Percentiles rank a stretch among this genome's conserved stretches.
These are phyloP conservation scores for Athalia cordata DNA, from an alignment of 2,888 invertebrate species.

Conservation along the genomic window DNA sequence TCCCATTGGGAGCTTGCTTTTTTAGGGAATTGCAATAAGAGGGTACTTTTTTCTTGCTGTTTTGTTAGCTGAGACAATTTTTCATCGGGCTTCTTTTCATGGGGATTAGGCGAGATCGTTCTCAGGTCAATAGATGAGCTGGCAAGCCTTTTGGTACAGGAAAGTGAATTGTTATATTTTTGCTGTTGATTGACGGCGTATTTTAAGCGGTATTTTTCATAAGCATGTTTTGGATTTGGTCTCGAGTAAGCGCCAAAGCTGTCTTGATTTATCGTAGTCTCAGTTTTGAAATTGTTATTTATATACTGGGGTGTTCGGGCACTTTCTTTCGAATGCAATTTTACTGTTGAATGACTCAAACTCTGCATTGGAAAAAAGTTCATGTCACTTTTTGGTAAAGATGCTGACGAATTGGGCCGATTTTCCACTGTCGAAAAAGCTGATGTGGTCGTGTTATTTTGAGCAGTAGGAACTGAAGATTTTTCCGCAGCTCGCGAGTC, in stretches of 20 bases:
- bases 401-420: neutral
- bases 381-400: neutral
- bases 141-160: slow-evolving; percentile 18
- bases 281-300: neutral
- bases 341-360: neutral
- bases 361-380: slow-evolving; percentile 18
- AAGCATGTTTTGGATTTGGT: slow-evolving; percentile 13
- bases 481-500: slow-evolving; percentile 14
- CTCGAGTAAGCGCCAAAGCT: neutral
- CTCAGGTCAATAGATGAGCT: slow-evolving; percentile 39
- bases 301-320: slow-evolving; percentile 5
- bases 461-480: slow-evolving; percentile 14
- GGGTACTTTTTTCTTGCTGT: neutral
- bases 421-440: slow-evolving; percentile 20
- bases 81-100: slow-evolving; percentile 24
- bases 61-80: slow-evolving; percentile 19
- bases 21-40: slow-evolving; percentile 1
- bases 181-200: slow-evolving; percentile 1
- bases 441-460: slow-evolving; percentile 28
- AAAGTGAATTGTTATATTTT: neutral
- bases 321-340: neutral
- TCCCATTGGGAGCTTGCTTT: slow-evolving; percentile 40
- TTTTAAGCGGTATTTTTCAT: slow-evolving; percentile 23
- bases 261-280: neutral
- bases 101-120: slow-evolving; percentile 22